A percentile compares a stretch with the other conserved stretches of the same genome.
phyloP scores from a whole-genome alignment of 2,113 vertebrate species.

The Syngnathoides biaculeatus region DNA sequence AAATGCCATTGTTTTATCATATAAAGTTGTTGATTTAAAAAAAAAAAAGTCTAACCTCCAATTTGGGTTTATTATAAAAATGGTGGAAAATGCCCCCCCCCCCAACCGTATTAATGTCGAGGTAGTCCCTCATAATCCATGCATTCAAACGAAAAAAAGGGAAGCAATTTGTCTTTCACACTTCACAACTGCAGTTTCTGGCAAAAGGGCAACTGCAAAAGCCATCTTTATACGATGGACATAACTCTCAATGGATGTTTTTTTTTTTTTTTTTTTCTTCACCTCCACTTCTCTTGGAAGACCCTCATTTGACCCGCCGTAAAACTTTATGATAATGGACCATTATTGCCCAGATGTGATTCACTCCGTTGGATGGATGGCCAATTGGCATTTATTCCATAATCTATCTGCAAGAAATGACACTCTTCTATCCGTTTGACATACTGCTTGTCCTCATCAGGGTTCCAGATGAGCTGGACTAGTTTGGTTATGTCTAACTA shows the following conservation, averaged over 20 bases:
- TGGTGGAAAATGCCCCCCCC: too few species aligned
- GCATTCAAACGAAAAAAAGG: background rate
- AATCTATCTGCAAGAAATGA: slow-evolving; percentile 1
- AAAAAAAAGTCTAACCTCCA: too few species aligned
- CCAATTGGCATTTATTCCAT: background rate
- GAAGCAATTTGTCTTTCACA: background rate
- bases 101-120: too few species aligned
- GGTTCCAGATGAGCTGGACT: too few species aligned
- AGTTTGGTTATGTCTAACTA: too few species aligned
- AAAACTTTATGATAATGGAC: slow-evolving; percentile 20
- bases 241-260: background rate
- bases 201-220: background rate
- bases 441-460: too few species aligned
- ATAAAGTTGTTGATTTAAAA: too few species aligned
- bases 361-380: slow-evolving; percentile 13
- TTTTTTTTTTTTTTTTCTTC: slow-evolving; percentile 4
- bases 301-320: slow-evolving; percentile 28
- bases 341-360: slow-evolving; percentile 29
- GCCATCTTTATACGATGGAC: background rate
- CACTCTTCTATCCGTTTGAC: background rate
- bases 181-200: background rate
- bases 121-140: too few species aligned
- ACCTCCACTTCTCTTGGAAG: background rate
- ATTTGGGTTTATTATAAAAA: too few species aligned
- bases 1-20: background rate